phyloP scores from a whole-genome alignment of 2,797 vertebrate genomes.

The Syngnathus rostellatus region DNA sequence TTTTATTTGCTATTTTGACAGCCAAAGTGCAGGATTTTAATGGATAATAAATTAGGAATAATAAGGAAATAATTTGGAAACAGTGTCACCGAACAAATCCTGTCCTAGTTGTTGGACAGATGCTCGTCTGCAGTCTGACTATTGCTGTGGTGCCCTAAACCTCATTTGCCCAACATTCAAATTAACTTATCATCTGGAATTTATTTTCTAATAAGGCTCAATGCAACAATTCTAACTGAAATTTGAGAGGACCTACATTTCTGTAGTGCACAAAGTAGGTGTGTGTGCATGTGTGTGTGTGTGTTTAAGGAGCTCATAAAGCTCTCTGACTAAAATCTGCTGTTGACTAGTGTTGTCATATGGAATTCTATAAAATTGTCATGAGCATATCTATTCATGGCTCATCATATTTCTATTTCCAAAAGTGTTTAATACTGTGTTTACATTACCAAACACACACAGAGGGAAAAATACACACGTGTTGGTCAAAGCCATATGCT shows the following conservation, averaged over 20 bases:
- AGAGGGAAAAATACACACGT: not conserved
- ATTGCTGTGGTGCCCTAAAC: no score
- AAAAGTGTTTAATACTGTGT: not conserved
- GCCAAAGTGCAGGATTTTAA: no score
- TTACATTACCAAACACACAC: not conserved
- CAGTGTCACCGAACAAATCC: no score
- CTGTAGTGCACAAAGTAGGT: not conserved
- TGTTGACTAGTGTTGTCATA: no score
- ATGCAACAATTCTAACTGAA: not conserved
- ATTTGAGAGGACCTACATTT: not conserved
- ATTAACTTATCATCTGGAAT: not conserved
- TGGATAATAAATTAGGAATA: not conserved
- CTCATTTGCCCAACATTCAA: not conserved
- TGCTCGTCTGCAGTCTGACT: no score
- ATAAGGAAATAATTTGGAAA: not conserved
- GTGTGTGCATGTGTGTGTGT: conserved; percentile 1
- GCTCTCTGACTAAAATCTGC: no score
- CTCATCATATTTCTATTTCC: not conserved
- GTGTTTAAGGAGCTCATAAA: no score
- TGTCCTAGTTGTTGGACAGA: no score
- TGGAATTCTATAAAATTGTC: not conserved
- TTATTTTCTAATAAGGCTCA: no score
- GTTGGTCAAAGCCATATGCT: conserved; percentile 23
- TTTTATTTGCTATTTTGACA: not conserved
- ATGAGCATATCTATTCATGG: not conserved